A percentile compares a stretch with the other conserved stretches of the same genome.
These are phyloP conservation scores for Drosophila macrospina DNA, from an alignment of 2,888 invertebrate genomes.

Conservation along the genomic window DNA sequence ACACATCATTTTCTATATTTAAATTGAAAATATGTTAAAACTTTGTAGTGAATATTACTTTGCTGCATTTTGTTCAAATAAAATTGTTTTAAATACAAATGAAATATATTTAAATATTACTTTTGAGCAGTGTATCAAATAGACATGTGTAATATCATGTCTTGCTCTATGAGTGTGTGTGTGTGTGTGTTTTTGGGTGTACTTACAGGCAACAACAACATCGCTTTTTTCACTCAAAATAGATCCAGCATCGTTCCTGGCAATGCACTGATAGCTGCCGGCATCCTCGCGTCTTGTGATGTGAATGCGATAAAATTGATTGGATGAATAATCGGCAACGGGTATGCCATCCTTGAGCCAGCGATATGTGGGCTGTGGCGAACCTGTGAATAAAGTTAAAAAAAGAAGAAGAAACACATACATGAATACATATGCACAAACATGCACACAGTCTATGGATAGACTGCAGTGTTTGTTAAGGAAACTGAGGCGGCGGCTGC, in stretches of 20 bases:
- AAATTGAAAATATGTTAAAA: too few relatives aligned
- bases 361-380: constrained; percentile 96
- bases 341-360: constrained; percentile 95
- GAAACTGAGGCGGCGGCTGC: neutral
- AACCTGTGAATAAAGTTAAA: constrained; percentile 78
- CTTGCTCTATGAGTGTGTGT: neutral
- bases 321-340: constrained; percentile 92
- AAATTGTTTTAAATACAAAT: too few relatives aligned
- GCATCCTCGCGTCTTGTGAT: constrained; percentile 93
- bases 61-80: too few relatives aligned
- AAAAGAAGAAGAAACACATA: constrained; percentile 2
- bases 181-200: constrained; percentile 19
- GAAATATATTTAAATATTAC: neutral
- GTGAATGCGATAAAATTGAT: constrained; percentile 93
- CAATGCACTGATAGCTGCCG: constrained; percentile 96
- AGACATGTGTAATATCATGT: constrained; percentile 13
- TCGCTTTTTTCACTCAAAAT: constrained; percentile 96
- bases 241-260: constrained; percentile 95
- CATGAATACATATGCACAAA: neutral
- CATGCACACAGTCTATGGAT: neutral
- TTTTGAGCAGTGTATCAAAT: constrained; percentile 3
- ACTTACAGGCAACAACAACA: constrained; percentile 97
- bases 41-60: too few relatives aligned
- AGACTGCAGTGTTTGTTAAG: constrained; percentile 7
- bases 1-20: too few relatives aligned